These are phyloP conservation scores for Antheraea yamamai DNA, from an alignment of 2,888 invertebrate genomes.

Conservation along the genomic window DNA sequence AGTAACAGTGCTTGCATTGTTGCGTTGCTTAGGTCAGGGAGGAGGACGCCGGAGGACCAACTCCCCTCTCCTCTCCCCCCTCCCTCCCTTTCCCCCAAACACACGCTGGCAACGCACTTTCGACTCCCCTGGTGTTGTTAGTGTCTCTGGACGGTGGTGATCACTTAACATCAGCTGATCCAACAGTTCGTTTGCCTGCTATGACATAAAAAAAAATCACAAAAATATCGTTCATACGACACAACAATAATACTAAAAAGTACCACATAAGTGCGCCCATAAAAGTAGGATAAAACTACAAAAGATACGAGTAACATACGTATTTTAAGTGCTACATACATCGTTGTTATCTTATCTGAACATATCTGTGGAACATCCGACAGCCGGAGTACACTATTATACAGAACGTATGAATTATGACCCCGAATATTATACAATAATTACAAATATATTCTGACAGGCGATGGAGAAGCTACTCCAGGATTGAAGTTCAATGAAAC, in stretches of 20 bases:
- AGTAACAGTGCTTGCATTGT: no score
- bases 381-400: background rate
- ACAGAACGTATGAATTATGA: background rate
- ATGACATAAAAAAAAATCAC: no score
- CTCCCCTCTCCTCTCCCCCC: no score
- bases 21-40: no score
- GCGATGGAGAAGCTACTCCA: background rate
- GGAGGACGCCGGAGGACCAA: no score
- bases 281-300: constrained; percentile 12
- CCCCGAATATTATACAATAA: background rate
- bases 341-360: constrained; percentile 14
- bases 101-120: no score
- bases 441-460: background rate
- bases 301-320: constrained; percentile 14
- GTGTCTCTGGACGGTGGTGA: no score
- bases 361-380: constrained; percentile 7
- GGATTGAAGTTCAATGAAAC: background rate
- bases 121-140: no score
- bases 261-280: background rate
- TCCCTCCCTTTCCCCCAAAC: no score
- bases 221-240: background rate
- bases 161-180: no score
- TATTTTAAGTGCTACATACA: constrained; percentile 15
- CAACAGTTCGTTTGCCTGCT: no score
- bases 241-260: constrained; percentile 2